Evolutionary conservation across 1,140 invertebrate genomes (phyloP), one percentile per base, ranked within the genome.

Genomic region (Ooceraea biroi): DNA sequence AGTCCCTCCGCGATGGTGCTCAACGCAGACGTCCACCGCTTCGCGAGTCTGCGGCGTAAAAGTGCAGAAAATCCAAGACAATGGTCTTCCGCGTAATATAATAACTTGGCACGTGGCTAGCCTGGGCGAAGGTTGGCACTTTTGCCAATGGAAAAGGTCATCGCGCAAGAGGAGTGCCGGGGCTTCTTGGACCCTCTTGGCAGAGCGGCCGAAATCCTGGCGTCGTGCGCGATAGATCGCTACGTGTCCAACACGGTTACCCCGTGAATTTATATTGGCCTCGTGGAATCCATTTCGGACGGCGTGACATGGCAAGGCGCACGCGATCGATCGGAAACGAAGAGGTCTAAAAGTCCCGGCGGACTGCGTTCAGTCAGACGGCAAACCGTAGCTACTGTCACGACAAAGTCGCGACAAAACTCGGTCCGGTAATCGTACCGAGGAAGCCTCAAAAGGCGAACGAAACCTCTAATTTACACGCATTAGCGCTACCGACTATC

Each of bases 221-320:
- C 74, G 74, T 69, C 65, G 76, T 69, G 65, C 36, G 50, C 76
- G 65, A 80, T 57, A 71, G 76, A 80, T 80, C 50, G 76, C 36
- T 80, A 80, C 65, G 36, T 69, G 41, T 71, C 65, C 48, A 57
- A 69, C 50, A 69, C 22, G 61, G 36, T 80, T 69, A 69, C 11
- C 22, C 65, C 25, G 41, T 12, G 50, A 80, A 80, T 80, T 80
- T 60, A 69, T 80, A 80, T 80, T 36, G 52, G 22, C 50, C 22
- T 55, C 25, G 36, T 17, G 3, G 11, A 50, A 77, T 66, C 25
- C 73, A 46, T 25, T 8, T 19, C 27, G 57, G 30, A 27, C 8
- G 2, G 44, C 58, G 25, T 61, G 36, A 27, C n/a, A 12, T 12
- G 41, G 57, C 57, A 57, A 48, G 2, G n/a, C 22, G 73, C n/a